phyloP scores from a whole-genome alignment of 2,113 vertebrate genomes.

The Lampris megalopsis region DNA sequence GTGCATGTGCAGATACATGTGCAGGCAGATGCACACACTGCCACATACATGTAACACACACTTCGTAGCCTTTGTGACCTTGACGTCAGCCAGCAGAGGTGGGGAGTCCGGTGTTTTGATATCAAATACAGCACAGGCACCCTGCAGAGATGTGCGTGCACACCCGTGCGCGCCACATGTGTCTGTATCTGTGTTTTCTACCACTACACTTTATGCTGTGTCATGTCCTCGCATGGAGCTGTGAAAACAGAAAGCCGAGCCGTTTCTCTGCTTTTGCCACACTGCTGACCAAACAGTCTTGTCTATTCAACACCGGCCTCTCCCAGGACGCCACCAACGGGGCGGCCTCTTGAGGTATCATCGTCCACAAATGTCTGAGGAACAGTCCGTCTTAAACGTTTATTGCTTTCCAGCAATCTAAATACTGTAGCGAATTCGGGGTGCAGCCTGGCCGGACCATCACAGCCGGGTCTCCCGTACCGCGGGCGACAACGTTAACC shows the following conservation, averaged over 20 bases:
- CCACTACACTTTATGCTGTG: not conserved
- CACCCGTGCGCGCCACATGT: not conserved
- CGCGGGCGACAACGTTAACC: too few species aligned
- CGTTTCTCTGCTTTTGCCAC: not conserved
- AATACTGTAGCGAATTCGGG: too few species aligned
- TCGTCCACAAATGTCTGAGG: not conserved
- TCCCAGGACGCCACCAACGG: not conserved
- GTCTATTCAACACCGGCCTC: conserved; percentile 15
- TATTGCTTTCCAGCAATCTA: too few species aligned
- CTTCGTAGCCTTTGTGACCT: not conserved
- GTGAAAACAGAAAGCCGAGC: conserved; percentile 23
- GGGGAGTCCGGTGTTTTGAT: not conserved
- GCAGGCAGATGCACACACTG: not conserved
- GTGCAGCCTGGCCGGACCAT: too few species aligned
- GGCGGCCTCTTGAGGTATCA: not conserved
- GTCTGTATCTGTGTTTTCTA: not conserved
- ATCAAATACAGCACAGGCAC: not conserved
- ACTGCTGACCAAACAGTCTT: conserved; percentile 40
- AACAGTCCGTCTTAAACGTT: not conserved
- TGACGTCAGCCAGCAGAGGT: not conserved
- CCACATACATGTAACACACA: not conserved
- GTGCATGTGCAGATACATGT: not conserved
- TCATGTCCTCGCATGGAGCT: not conserved
- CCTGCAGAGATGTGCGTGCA: not conserved
- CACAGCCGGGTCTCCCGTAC: too few species aligned